Conservation (phyloP, 2,797 vertebrate genomes). For the Neomorphus geoffroyi region DNA sequence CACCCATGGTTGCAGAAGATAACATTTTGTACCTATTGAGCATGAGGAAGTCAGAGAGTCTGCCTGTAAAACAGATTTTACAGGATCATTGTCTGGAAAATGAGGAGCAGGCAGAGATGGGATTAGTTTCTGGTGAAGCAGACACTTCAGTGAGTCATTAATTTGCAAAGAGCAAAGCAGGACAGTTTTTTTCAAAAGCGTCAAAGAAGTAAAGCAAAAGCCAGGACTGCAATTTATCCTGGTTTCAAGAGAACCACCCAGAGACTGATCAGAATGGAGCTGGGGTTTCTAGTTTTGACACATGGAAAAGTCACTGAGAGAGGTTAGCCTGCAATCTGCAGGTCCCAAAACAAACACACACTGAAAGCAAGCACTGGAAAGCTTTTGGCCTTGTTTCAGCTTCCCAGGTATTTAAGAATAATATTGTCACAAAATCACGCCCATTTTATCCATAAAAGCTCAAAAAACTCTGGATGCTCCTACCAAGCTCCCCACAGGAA, state of each 20-base stretch:
- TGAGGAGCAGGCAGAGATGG: neutral
- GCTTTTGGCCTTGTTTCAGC: neutral
- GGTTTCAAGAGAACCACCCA: neutral
- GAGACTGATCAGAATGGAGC: neutral
- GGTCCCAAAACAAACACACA: neutral
- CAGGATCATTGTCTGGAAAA: neutral
- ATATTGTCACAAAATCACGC: neutral
- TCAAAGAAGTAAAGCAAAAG: neutral
- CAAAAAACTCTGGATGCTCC: neutral
- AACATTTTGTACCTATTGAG: neutral
- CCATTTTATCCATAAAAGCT: neutral
- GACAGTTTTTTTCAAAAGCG: neutral
- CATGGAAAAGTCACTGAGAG: neutral
- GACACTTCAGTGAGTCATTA: neutral
- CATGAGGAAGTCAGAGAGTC: neutral
- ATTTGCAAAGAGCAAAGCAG: neutral
- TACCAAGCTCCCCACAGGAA: neutral
- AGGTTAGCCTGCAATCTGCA: neutral
- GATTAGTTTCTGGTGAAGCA: neutral
- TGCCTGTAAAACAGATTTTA: constrained; percentile 26
- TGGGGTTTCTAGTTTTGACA: neutral
- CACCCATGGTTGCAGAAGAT: neutral
- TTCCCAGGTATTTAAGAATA: neutral
- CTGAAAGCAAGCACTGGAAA: neutral
- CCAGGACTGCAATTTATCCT: neutral